Evolutionary conservation across 2,113 vertebrate genomes (phyloP), one percentile per base, ranked within the genome.

Genomic region (Procapra przewalskii): DNA sequence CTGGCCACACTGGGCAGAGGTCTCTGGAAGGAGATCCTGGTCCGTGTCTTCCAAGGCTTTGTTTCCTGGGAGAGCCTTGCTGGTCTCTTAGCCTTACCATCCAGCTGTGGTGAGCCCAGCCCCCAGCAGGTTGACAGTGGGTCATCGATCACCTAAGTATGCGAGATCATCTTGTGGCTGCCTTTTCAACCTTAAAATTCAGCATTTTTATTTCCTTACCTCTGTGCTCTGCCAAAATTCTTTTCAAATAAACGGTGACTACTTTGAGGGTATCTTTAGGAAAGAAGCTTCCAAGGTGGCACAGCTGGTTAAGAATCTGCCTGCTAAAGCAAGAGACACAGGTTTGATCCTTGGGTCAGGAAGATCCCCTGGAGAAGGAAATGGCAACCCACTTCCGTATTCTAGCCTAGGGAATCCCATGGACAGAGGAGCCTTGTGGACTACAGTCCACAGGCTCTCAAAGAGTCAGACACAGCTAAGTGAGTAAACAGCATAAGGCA

Each of bases 101-200:
- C 43, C 25, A 54, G 16, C 60, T 31, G 77, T 40, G 31, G 16
- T 1, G 6, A 5, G 15, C 29, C 8, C 48, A 29, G 13, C 15
- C 6, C 13, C 36, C 94, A 55, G 36, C 23, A 8, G 16, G 27
- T 3, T 10, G 23, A 25, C n/a, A 5, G 9, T 14, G 81, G 31
- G n/a, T 77, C 52, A 31, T 27, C 27, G 33, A 2, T 14, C 82
- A 57, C 36, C 33, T 2, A 14, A 6, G 52, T 29, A 12, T 1
- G 10, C n/a, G 33, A 15, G n/a, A 11, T 50, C 2, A 0, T 23
- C 60, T 50, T 50, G 10, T 5, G 14, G 3, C 27, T 75, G 27
- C 87, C 13, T 33, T 15, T 29, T 71, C 11, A 48, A 36, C 54
- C 43, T n/a, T 29, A 36, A 92, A 55, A 5, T 79, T 77, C 81